These are phyloP conservation scores for Philonicus albiceps DNA, from an alignment of 2,888 invertebrate genomes.

Conservation along the genomic window DNA sequence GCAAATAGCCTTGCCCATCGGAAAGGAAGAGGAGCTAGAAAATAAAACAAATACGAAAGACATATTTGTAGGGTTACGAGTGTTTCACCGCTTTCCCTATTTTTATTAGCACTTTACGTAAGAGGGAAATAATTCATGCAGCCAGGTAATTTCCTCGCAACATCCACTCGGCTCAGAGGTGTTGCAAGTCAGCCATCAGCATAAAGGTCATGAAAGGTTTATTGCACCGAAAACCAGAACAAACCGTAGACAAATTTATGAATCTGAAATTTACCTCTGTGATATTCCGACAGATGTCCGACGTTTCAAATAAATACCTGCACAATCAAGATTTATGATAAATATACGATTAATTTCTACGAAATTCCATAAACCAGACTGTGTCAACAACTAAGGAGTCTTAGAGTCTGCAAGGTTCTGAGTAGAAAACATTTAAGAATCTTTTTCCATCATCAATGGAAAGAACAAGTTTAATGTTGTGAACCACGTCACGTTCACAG, in stretches of 20 bases:
- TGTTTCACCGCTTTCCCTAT: not conserved
- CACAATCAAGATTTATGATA: not conserved
- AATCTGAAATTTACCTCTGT: not conserved
- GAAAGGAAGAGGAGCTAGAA: not conserved
- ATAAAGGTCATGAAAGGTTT: conserved; percentile 1
- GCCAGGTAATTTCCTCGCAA: not conserved
- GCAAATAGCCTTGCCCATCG: not conserved
- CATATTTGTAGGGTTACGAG: not conserved
- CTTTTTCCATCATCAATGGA: not conserved
- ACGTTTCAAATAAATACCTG: not conserved
- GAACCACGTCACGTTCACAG: not conserved
- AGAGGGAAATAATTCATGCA: not conserved
- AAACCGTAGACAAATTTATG: conserved; percentile 11
- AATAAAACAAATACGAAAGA: not conserved
- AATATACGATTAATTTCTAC: not conserved
- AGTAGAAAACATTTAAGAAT: not conserved
- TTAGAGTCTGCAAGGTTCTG: not conserved
- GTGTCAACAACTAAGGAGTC: not conserved
- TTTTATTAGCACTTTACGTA: not conserved
- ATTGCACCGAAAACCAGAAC: conserved; percentile 11
- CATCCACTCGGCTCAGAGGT: not conserved
- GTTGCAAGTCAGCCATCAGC: not conserved
- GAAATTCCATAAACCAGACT: not conserved
- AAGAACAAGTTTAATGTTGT: not conserved
- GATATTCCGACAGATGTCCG: not conserved